These are phyloP conservation scores for Ceyx cyanopectus DNA, from an alignment of 2,113 vertebrate species.

Conservation along the genomic window DNA sequence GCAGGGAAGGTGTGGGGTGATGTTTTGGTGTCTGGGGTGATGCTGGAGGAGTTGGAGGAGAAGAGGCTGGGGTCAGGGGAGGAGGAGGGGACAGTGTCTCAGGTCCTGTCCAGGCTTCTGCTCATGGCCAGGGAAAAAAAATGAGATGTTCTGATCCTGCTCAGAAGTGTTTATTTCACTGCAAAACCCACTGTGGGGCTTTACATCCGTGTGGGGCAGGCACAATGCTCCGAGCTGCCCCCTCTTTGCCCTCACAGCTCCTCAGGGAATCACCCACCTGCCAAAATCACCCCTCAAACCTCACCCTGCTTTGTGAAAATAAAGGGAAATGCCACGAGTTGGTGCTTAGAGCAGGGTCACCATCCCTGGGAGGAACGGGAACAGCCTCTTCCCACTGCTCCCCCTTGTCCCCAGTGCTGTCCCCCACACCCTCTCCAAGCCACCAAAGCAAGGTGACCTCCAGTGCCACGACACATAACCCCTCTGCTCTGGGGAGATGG, in stretches of 20 bases:
- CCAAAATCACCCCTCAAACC: neutral
- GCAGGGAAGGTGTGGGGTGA: neutral
- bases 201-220: neutral
- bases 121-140: neutral
- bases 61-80: neutral
- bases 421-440: neutral
- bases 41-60: neutral
- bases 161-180: neutral
- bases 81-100: neutral
- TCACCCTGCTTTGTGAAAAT: rapidly evolving
- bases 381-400: neutral
- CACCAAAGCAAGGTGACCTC: neutral
- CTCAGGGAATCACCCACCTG: neutral
- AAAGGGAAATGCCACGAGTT: rapidly evolving
- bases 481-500: neutral
- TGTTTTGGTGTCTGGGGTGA: neutral
- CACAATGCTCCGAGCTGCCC: rapidly evolving
- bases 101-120: rapidly evolving
- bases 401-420: neutral
- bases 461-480: rapidly evolving
- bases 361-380: rapidly evolving
- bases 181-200: neutral
- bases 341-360: rapidly evolving
- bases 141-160: neutral
- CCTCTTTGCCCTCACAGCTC: neutral